These are phyloP conservation scores for Botia kubotai DNA, from an alignment of 2,797 vertebrate species.

Conservation along the genomic window DNA sequence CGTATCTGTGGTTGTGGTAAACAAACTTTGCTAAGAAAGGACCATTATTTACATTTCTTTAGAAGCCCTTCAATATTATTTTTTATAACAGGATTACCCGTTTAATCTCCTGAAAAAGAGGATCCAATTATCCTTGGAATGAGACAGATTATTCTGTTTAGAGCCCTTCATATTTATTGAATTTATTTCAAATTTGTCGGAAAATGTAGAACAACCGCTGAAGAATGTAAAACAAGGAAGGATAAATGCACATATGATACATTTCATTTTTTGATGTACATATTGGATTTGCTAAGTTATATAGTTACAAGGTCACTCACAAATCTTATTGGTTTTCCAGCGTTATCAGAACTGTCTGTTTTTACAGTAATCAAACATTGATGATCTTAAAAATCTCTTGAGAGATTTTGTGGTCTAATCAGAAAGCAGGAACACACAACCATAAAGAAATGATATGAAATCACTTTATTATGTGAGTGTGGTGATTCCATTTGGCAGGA, in stretches of 20 bases:
- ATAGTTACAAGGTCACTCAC: constrained; percentile 55
- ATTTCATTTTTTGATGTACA: constrained; percentile 49
- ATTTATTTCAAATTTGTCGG: constrained; percentile 66
- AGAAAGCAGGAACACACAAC: constrained; percentile 75
- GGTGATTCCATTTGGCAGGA: constrained; percentile 92
- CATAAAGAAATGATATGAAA: constrained; percentile 81
- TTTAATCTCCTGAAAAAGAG: constrained; percentile 40
- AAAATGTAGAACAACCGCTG: constrained; percentile 64
- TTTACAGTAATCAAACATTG: constrained; percentile 1
- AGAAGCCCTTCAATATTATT: constrained; percentile 47
- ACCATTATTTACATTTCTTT: constrained; percentile 61
- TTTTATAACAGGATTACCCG: constrained; percentile 51
- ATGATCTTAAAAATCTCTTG: too few relatives aligned
- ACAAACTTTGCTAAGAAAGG: constrained; percentile 48
- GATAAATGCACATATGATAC: constrained; percentile 65
- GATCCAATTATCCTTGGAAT: constrained; percentile 68
- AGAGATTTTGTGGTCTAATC: neutral
- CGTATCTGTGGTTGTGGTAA: constrained; percentile 45
- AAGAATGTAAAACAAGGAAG: constrained; percentile 64
- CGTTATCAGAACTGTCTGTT: constrained; percentile 28
- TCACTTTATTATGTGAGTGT: constrained; percentile 90
- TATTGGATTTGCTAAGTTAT: neutral
- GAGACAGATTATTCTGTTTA: constrained; percentile 72
- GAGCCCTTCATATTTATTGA: constrained; percentile 77
- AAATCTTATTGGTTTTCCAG: constrained; percentile 29